phyloP scores from a whole-genome alignment of 1,140 invertebrate genomes.

The Periplaneta americana region DNA sequence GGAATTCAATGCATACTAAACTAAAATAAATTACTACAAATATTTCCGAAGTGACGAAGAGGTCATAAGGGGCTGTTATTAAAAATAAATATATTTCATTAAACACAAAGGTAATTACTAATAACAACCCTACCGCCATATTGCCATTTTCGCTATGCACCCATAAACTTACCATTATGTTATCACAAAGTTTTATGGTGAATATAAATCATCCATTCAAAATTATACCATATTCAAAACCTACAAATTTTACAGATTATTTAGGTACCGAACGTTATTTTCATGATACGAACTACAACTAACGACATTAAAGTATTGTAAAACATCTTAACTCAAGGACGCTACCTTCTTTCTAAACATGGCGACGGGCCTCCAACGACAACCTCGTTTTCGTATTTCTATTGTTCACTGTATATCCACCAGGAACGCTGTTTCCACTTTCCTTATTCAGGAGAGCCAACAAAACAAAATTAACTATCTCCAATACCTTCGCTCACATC shows the following conservation, averaged over 20 bases:
- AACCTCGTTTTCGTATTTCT: neutral
- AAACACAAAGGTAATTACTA: conserved; percentile 42
- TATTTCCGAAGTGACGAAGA: neutral
- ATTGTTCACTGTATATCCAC: neutral
- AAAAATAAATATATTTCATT: conserved; percentile 2
- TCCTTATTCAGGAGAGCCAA: too few relatives aligned
- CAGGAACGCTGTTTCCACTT: neutral
- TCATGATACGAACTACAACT: conserved; percentile 41
- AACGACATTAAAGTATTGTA: conserved; percentile 44
- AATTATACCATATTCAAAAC: conserved; percentile 38
- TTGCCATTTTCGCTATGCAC: conserved; percentile 37
- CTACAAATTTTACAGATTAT: conserved; percentile 36
- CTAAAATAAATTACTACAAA: neutral
- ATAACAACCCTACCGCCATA: conserved; percentile 43
- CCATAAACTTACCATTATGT: conserved; percentile 49
- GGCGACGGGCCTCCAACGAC: conserved; percentile 33
- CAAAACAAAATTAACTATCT: too few relatives aligned
- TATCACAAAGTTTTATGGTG: conserved; percentile 49
- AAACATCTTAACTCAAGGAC: conserved; percentile 44
- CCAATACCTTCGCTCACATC: too few relatives aligned
- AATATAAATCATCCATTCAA: conserved; percentile 43
- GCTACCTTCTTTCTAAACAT: conserved; percentile 48
- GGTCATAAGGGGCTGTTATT: neutral
- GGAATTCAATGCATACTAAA: too few relatives aligned
- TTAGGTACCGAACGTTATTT: conserved; percentile 47